Conservation (phyloP, 2,888 invertebrate species). For the Mayetiola destructor region DNA sequence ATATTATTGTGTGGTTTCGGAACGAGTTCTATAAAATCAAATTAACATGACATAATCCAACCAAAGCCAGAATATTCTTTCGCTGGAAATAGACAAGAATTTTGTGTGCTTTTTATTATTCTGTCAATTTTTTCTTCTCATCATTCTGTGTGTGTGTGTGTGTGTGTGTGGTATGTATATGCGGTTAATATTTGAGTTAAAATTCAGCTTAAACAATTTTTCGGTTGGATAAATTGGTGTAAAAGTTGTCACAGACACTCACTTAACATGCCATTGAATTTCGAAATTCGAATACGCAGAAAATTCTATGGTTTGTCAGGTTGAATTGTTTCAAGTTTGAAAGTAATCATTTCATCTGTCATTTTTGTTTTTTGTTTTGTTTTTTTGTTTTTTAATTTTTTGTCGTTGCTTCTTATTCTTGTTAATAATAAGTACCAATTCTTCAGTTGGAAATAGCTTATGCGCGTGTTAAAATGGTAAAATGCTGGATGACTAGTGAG, state of each 20-base stretch:
- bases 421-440: neutral
- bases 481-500: neutral
- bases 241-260: neutral
- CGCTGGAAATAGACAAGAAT: neutral
- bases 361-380: neutral
- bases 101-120: neutral
- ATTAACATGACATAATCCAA: constrained; percentile 11
- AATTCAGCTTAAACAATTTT: neutral
- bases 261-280: neutral
- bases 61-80: constrained; percentile 3
- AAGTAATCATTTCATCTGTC: neutral
- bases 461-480: neutral
- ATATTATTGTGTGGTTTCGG: neutral
- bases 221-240: neutral
- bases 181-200: too few relatives aligned
- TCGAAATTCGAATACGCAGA: neutral
- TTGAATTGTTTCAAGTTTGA: neutral
- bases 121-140: neutral
- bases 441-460: neutral
- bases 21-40: constrained; percentile 9
- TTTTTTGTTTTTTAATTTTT: neutral
- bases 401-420: neutral
- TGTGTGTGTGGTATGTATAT: too few relatives aligned
- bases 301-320: neutral
- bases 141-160: neutral